A percentile compares a stretch with the other conserved stretches of the same genome.
Evolutionary conservation across 2,113 vertebrate genomes (phyloP).

Genomic region (Passer domesticus): DNA sequence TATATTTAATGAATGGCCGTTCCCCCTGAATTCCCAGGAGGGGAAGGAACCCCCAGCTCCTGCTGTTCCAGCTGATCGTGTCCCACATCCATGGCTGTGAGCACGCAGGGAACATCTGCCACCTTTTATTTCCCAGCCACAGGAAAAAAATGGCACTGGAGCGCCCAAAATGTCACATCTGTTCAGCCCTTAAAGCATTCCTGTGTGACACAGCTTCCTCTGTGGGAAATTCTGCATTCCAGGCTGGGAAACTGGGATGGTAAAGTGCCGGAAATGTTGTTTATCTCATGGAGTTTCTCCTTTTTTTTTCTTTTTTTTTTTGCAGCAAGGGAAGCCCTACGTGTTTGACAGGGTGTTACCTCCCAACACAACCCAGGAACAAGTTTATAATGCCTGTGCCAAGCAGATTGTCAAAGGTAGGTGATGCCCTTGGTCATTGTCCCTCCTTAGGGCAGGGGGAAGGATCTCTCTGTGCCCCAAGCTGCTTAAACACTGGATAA

Average conservation of each 20-base stretch:
- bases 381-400: slow-evolving; percentile 90
- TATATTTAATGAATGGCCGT: not conserved
- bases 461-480: not conserved
- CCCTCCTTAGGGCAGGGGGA: not conserved
- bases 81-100: not conserved
- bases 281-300: not conserved
- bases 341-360: slow-evolving; percentile 89
- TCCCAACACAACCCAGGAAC: slow-evolving; percentile 87
- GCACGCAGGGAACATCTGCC: not conserved
- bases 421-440: slow-evolving; percentile 16
- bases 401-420: slow-evolving; percentile 95
- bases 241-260: not conserved
- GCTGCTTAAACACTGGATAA: not conserved
- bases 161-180: not conserved
- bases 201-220: not conserved
- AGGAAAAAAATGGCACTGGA: not conserved
- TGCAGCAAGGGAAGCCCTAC: slow-evolving; percentile 87
- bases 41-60: not conserved
- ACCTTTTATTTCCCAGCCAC: not conserved
- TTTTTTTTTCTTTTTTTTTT: not conserved
- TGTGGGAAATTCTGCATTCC: not conserved
- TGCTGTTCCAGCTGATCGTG: not conserved
- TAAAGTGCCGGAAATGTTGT: not conserved
- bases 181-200: not conserved
- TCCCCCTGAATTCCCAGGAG: not conserved